phyloP scores from a whole-genome alignment of 2,797 vertebrate genomes.

The Leuciscus waleckii region DNA sequence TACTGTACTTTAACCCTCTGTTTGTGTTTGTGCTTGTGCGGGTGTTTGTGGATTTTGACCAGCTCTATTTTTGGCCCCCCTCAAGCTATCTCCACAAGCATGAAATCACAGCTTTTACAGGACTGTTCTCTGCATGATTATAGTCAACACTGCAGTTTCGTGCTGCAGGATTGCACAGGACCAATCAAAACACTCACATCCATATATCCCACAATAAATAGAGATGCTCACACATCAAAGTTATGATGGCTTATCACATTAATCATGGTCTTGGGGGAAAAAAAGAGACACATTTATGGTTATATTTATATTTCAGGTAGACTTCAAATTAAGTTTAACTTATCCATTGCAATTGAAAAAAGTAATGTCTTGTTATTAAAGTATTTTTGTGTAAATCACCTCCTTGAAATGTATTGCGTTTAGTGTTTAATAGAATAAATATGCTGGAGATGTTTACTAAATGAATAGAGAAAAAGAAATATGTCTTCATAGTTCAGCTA shows the following conservation, averaged over 20 bases:
- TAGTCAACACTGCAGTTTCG: slow-evolving; percentile 16
- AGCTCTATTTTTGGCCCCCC: slow-evolving; percentile 42
- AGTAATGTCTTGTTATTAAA: neutral
- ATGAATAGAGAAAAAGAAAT: neutral
- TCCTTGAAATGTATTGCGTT: neutral
- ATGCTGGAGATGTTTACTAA: neutral
- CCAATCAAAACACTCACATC: neutral
- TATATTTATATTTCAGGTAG: neutral
- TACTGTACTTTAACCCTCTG: slow-evolving; percentile 32
- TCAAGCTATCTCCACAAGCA: slow-evolving; percentile 25
- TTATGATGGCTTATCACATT: neutral
- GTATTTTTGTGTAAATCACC: neutral
- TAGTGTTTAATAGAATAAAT: neutral
- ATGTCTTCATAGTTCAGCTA: slow-evolving; percentile 19
- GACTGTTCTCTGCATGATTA: slow-evolving; percentile 42
- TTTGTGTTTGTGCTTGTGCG: slow-evolving; percentile 31
- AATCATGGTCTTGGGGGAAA: neutral
- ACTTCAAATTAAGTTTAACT: neutral
- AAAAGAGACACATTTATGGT: neutral
- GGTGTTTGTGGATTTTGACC: slow-evolving; percentile 38
- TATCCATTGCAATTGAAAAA: neutral
- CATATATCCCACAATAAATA: neutral
- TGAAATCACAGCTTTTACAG: slow-evolving; percentile 47
- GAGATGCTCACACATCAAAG: slow-evolving; percentile 1
- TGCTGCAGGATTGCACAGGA: neutral